Percentiles rank a stretch among this genome's conserved stretches.
phyloP scores from a whole-genome alignment of 1,140 invertebrate species.

The Drosophila fuyamai region DNA sequence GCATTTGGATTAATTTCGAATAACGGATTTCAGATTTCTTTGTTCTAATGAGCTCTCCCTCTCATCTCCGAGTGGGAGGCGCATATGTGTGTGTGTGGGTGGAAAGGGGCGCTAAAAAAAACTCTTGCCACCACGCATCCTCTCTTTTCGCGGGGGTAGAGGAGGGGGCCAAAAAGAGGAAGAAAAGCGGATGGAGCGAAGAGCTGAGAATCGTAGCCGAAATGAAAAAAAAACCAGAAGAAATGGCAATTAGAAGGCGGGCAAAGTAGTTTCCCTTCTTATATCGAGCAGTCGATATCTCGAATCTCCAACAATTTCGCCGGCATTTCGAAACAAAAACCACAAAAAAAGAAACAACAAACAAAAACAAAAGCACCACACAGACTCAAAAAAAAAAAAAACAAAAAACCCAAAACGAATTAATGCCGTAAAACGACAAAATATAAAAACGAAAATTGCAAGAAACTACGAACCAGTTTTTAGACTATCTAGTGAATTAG shows the following conservation, averaged over 20 bases:
- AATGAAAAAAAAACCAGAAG: constrained; percentile 28
- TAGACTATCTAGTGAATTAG: constrained; percentile 6
- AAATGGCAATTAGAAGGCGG: constrained; percentile 52
- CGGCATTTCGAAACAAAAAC: constrained; percentile 55
- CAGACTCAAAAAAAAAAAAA: constrained; percentile 18
- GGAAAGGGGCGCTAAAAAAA: constrained; percentile 42
- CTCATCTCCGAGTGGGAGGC: not conserved
- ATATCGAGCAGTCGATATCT: constrained; percentile 64
- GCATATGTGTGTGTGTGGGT: constrained; percentile 5
- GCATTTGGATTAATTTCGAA: constrained; percentile 16
- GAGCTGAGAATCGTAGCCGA: constrained; percentile 20
- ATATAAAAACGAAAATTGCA: constrained; percentile 17
- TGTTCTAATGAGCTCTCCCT: constrained; percentile 22
- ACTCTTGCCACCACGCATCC: constrained; percentile 48
- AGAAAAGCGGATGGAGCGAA: constrained; percentile 19
- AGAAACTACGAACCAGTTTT: constrained; percentile 23
- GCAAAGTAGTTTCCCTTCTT: constrained; percentile 70
- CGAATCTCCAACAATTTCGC: constrained; percentile 45
- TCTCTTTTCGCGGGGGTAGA: not conserved
- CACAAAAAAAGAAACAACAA: constrained; percentile 9
- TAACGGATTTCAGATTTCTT: constrained; percentile 43
- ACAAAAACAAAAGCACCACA: constrained; percentile 8
- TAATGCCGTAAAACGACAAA: constrained; percentile 24
- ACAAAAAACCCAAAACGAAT: constrained; percentile 24
- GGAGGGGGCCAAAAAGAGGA: not conserved